Percentiles rank a stretch among this genome's conserved stretches.
phyloP scores from a whole-genome alignment of 64 coral and sea anemone species.

The Pocillopora verrucosa region DNA sequence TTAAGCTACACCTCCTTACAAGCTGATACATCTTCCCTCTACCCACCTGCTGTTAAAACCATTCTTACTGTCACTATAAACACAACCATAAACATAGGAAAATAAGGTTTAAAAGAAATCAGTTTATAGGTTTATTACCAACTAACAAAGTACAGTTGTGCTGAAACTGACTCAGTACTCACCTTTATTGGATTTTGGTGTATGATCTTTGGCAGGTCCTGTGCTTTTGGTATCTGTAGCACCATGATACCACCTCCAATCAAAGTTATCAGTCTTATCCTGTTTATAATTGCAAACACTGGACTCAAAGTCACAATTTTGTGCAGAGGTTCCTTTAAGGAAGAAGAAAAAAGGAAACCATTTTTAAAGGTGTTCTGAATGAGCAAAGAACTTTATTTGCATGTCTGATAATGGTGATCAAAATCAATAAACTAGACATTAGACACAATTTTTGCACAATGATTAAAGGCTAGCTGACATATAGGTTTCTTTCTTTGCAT shows the following conservation, averaged over 20 bases:
- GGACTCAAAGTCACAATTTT: conserved; percentile 66
- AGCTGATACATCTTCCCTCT: too few species aligned
- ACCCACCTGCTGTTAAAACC: too few species aligned
- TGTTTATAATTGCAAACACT: conserved; percentile 72
- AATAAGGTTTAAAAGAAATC: background rate
- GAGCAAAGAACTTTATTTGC: background rate
- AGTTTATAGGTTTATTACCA: background rate
- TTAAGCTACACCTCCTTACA: too few species aligned
- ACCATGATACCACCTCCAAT: conserved; percentile 71
- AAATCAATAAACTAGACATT: too few species aligned
- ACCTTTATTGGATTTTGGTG: conserved; percentile 1
- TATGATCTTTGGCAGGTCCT: conserved; percentile 75
- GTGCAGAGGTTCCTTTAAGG: conserved; percentile 34
- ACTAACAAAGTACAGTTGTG: too few species aligned
- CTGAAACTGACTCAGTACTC: background rate
- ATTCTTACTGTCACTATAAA: too few species aligned
- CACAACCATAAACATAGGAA: too few species aligned
- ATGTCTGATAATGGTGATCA: too few species aligned
- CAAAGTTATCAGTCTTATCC: conserved; percentile 68
- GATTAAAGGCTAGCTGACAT: too few species aligned
- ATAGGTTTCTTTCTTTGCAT: too few species aligned
- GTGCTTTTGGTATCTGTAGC: background rate
- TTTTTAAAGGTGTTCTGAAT: background rate
- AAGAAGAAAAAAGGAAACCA: background rate
- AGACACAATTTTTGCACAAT: too few species aligned